These are phyloP conservation scores for Argyra leucocephala DNA, from an alignment of 2,888 invertebrate species.

Conservation along the genomic window DNA sequence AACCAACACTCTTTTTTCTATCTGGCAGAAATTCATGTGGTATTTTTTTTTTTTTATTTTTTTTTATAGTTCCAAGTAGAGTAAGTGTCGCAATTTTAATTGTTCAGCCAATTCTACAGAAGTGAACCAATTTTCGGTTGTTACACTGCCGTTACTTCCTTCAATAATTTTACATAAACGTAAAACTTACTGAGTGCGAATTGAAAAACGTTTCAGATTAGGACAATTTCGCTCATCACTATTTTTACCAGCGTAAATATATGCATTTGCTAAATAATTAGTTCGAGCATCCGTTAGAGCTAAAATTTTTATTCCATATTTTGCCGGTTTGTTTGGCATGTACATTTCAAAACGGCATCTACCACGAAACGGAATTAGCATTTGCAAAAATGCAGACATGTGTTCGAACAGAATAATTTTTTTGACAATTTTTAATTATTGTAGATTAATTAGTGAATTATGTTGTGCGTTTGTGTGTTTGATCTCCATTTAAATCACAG, in stretches of 20 bases:
- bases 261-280: slow-evolving; percentile 16
- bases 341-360: slow-evolving; percentile 17
- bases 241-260: slow-evolving; percentile 23
- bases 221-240: too few species aligned
- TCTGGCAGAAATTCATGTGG: slow-evolving; percentile 18
- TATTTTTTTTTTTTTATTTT: slow-evolving; percentile 20
- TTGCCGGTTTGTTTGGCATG: slow-evolving; percentile 17
- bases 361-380: slow-evolving; percentile 15
- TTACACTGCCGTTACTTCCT: slow-evolving; percentile 20
- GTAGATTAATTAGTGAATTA: background rate
- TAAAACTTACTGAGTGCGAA: slow-evolving; percentile 22
- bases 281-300: slow-evolving; percentile 13
- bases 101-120: slow-evolving; percentile 21
- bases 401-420: background rate
- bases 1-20: slow-evolving; percentile 16
- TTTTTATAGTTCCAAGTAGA: slow-evolving; percentile 21
- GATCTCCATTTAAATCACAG: too few species aligned
- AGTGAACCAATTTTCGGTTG: slow-evolving; percentile 23
- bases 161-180: slow-evolving; percentile 22
- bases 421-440: background rate
- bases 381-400: slow-evolving; percentile 16
- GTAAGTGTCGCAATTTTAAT: slow-evolving; percentile 19
- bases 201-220: slow-evolving; percentile 14
- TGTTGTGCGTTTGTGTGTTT: too few species aligned
- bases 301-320: slow-evolving; percentile 18